Conservation (phyloP, 2,888 invertebrate species). For the Heteromyza rotundicornis region DNA sequence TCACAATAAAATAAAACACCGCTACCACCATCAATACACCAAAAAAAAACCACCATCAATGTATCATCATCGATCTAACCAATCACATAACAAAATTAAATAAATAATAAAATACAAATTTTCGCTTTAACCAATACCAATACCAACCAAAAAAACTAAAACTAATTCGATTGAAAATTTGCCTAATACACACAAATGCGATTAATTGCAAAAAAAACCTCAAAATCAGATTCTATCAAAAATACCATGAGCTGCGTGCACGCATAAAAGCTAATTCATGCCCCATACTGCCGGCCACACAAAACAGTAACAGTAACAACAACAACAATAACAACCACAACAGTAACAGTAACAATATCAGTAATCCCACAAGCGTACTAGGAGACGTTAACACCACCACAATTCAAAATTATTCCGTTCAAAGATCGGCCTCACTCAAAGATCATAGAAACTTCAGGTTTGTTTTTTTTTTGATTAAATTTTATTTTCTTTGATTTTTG, state of each 20-base stretch:
- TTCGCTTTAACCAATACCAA: slow-evolving; percentile 16
- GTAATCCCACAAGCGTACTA: slow-evolving; percentile 42
- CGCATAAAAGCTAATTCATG: slow-evolving; percentile 87
- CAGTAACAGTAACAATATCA: slow-evolving; percentile 35
- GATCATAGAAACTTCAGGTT: slow-evolving; percentile 64
- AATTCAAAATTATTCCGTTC: slow-evolving; percentile 65
- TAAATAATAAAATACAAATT: slow-evolving; percentile 5
- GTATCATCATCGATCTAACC: not conserved
- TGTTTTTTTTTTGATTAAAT: slow-evolving; percentile 44
- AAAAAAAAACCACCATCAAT: not conserved
- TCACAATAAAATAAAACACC: no score
- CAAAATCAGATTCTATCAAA: slow-evolving; percentile 82
- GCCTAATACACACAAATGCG: not conserved
- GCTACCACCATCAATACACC: no score
- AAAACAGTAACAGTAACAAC: slow-evolving; percentile 50
- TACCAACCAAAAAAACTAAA: not conserved
- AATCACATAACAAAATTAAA: slow-evolving; percentile 26
- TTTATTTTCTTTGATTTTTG: slow-evolving; percentile 21
- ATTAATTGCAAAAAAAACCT: not conserved
- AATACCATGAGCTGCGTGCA: slow-evolving; percentile 85
- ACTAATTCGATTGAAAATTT: not conserved
- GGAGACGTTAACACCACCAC: slow-evolving; percentile 37
- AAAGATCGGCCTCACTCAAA: slow-evolving; percentile 70
- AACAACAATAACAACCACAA: slow-evolving; percentile 34
- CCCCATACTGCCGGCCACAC: slow-evolving; percentile 72